Percentiles rank a stretch among this genome's conserved stretches.
These are phyloP conservation scores for Hemitrygon akajei DNA, from an alignment of 2,797 vertebrate species.

Conservation along the genomic window DNA sequence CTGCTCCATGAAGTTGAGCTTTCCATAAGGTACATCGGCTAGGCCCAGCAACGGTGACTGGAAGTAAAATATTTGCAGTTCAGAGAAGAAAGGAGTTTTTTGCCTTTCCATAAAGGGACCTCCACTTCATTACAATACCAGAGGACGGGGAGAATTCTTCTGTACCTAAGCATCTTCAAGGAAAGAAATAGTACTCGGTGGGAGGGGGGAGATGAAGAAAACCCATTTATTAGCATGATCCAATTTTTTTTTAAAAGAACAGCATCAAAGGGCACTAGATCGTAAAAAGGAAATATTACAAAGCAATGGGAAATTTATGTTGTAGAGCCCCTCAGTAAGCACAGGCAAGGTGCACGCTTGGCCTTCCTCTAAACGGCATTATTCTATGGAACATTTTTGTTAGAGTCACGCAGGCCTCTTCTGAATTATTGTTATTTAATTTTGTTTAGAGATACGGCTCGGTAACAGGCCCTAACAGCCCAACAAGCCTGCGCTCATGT, in stretches of 20 bases:
- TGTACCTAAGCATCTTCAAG: background rate
- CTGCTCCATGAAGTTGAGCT: background rate
- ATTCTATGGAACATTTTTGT: no score
- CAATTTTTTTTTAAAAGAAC: background rate
- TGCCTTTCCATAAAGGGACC: background rate
- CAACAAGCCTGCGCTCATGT: no score
- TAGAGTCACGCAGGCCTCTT: no score
- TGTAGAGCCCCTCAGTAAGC: background rate
- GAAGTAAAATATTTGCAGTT: background rate
- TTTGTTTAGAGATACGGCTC: no score
- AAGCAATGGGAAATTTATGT: background rate
- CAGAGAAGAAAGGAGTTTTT: background rate
- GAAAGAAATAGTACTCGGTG: background rate
- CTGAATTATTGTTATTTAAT: no score
- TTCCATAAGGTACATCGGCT: background rate
- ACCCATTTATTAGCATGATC: background rate
- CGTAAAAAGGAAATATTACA: background rate
- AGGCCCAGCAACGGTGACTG: background rate
- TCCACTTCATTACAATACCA: background rate
- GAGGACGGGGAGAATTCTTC: background rate
- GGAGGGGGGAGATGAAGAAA: background rate
- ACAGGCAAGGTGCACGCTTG: background rate
- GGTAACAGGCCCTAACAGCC: no score
- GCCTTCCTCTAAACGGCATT: no score
- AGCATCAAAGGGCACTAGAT: background rate